A percentile compares a stretch with the other conserved stretches of the same genome.
phyloP scores from a whole-genome alignment of 1,140 invertebrate species.

The Cyrtorhinus lividipennis region DNA sequence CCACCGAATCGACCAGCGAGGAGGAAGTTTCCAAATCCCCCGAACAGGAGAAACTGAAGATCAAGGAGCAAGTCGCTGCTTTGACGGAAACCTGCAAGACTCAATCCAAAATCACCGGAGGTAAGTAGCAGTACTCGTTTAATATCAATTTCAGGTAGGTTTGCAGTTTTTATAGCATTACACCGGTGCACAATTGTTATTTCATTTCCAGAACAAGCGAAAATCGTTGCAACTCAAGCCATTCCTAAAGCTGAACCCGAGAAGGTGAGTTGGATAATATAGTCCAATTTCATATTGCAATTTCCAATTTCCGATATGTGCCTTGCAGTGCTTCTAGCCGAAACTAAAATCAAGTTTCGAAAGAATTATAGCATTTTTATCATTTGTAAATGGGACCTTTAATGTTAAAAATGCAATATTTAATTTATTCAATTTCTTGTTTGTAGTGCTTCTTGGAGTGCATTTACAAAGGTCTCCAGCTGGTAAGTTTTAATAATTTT shows the following conservation, averaged over 20 bases:
- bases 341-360: too few relatives aligned
- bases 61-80: slow-evolving; percentile 21
- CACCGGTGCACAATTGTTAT: too few relatives aligned
- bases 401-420: too few relatives aligned
- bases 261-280: slow-evolving; percentile 19
- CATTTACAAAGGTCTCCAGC: slow-evolving; percentile 24
- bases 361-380: too few relatives aligned
- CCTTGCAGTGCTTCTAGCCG: too few relatives aligned
- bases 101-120: slow-evolving; percentile 16
- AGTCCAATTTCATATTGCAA: too few relatives aligned
- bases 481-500: slow-evolving; percentile 18
- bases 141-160: too few relatives aligned
- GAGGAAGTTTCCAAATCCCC: not conserved
- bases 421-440: too few relatives aligned
- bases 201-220: slow-evolving; percentile 22
- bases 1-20: not conserved
- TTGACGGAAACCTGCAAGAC: slow-evolving; percentile 20
- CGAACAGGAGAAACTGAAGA: slow-evolving; percentile 11
- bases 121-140: slow-evolving; percentile 1
- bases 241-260: slow-evolving; percentile 22
- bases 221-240: slow-evolving; percentile 17
- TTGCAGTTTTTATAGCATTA: too few relatives aligned
- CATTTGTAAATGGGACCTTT: too few relatives aligned
- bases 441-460: slow-evolving; percentile 25
- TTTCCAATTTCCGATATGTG: too few relatives aligned